Evolutionary conservation across 2,888 invertebrate species (phyloP).

Genomic region (Dicycla oo): DNA sequence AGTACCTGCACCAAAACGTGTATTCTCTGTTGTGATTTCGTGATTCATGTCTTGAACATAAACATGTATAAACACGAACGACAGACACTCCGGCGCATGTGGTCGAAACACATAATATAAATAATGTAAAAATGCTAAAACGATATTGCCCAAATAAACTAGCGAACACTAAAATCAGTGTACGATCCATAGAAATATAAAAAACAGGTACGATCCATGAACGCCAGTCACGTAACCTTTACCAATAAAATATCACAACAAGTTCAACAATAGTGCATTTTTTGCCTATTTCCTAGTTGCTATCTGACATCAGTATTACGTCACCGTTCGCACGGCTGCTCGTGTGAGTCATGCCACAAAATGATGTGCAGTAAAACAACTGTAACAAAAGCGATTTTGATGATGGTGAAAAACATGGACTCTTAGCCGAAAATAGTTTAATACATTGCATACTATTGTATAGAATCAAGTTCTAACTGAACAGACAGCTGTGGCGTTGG

Average conservation of each 20-base stretch:
- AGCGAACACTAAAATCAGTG: constrained; percentile 4
- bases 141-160: not conserved
- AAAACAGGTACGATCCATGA: not conserved
- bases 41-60: constrained; percentile 18
- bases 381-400: not conserved
- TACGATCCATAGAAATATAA: not conserved
- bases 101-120: too few relatives aligned
- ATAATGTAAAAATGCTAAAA: not conserved
- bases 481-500: not conserved
- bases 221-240: constrained; percentile 43
- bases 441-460: too few relatives aligned
- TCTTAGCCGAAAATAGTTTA: not conserved
- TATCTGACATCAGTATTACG: constrained; percentile 67
- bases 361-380: constrained; percentile 39
- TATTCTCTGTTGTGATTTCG: not conserved
- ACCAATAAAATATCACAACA: constrained; percentile 46
- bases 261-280: constrained; percentile 64
- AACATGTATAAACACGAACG: not conserved
- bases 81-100: constrained; percentile 29
- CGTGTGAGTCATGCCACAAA: constrained; percentile 47
- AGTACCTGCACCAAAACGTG: constrained; percentile 8
- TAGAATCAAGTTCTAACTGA: not conserved
- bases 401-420: not conserved
- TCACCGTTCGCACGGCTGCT: constrained; percentile 59
- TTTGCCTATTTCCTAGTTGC: constrained; percentile 60